These are phyloP conservation scores for Anser brachyrhynchus DNA, from an alignment of 2,113 vertebrate genomes.

Conservation along the genomic window DNA sequence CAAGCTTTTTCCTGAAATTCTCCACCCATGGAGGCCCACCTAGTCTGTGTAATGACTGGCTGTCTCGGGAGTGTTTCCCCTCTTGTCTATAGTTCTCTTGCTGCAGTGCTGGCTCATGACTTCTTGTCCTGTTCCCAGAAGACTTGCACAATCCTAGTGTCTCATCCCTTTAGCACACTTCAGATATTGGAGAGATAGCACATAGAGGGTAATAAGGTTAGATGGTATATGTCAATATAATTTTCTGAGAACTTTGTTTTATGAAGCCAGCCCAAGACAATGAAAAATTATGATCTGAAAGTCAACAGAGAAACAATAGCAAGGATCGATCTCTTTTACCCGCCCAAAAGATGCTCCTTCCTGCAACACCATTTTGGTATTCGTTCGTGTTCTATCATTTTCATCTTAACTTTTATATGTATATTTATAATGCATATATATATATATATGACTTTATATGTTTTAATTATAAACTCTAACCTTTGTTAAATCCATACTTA, in stretches of 20 bases:
- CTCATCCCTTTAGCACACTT: no score
- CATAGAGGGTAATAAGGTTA: neutral
- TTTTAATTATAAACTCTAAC: neutral
- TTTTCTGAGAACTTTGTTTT: neutral
- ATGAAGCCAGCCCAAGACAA: neutral
- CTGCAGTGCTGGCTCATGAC: fast-evolving
- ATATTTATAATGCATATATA: neutral
- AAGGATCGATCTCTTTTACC: neutral
- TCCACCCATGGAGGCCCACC: neutral
- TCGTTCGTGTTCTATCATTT: neutral
- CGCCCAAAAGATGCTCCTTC: neutral
- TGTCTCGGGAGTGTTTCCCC: neutral
- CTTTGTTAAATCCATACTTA: neutral
- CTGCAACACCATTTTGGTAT: neutral
- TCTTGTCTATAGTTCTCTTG: fast-evolving
- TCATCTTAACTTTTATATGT: neutral
- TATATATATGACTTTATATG: neutral
- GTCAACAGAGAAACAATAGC: neutral
- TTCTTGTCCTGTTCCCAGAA: neutral
- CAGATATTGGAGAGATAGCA: neutral
- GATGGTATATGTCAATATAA: no score
- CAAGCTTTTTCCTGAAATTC: neutral
- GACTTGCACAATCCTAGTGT: neutral
- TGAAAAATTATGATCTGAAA: neutral
- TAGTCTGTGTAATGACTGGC: neutral